Evolutionary conservation across 2,113 vertebrate genomes (phyloP), one percentile per base, ranked within the genome.

Genomic region (Falcunculus frontatus): DNA sequence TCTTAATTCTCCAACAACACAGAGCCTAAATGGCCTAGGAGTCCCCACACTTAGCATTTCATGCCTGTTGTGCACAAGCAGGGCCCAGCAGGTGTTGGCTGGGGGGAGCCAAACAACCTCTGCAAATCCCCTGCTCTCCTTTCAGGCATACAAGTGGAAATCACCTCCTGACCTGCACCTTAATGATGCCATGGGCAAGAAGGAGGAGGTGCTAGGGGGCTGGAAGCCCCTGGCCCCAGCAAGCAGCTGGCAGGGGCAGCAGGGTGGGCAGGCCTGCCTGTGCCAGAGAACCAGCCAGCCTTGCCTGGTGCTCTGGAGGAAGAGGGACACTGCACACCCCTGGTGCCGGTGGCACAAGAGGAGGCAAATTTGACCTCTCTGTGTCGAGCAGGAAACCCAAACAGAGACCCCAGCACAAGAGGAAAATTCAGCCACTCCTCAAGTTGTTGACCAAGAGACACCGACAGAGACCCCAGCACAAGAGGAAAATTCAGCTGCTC

Each of bases 221-320:
- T 67, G 29, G 39, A 81, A 52, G 39, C 17, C 27, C 47, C 52
- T 33, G 44, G 42, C 27, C 19, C 18, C 27, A 50, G 22, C 3
- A 27, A 37, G 18, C 42, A 80, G 42, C 49, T 15, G 42, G 32
- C 26, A 80, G 17, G 57, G 26, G 57, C 37, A 67, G 23, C 16
- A 60, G 69, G 39, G 13, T 60, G 46, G 33, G 60, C 23, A 81
- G 32, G 26, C 3, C 50, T 67, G 18, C 22, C 44, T 44, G 27
- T 52, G 59, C 6, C 22, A 59, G 19, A 59, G 76, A 80, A 37
- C 17, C 67, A 73, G 59, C 26, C 67, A 74, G 44, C 18, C 59
- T 35, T 16, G 32, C 37, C 68, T 19, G 37, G 52, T 13, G 16
- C 37, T 52, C 33, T 0, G 0, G 44, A 37, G 37, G 22, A 60